Percentiles rank a stretch among this genome's conserved stretches.
Conservation (phyloP, 2,888 invertebrate species). For the Steinernema carpocapsae region DNA sequence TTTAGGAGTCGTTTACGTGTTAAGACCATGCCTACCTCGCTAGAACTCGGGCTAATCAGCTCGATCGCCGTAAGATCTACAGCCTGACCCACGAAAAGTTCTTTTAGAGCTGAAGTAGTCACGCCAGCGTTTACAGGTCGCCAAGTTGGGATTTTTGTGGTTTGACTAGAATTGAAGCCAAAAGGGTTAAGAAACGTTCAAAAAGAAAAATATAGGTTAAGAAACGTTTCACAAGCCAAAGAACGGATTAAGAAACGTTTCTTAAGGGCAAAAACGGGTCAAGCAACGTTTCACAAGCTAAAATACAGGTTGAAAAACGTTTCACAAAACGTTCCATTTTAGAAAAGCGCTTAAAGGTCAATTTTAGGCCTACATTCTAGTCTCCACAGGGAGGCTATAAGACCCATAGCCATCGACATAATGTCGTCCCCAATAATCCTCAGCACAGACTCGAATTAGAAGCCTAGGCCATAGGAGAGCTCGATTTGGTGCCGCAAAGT, state of each 20-base stretch:
- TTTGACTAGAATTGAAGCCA: not conserved
- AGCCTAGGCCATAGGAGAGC: slow-evolving; percentile 43
- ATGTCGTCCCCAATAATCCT: slow-evolving; percentile 45
- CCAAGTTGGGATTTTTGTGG: slow-evolving; percentile 36
- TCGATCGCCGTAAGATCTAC: slow-evolving; percentile 41
- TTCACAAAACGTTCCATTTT: no score
- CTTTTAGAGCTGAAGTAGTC: slow-evolving; percentile 37
- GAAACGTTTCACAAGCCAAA: no score
- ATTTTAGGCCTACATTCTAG: not conserved
- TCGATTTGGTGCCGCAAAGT: not conserved
- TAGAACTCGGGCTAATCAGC: slow-evolving; percentile 31
- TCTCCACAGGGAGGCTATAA: slow-evolving; percentile 33
- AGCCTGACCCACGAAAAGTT: slow-evolving; percentile 46
- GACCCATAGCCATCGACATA: slow-evolving; percentile 42
- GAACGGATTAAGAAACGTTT: no score
- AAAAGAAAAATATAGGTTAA: no score
- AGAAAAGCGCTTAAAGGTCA: no score
- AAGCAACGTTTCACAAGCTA: no score
- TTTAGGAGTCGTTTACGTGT: not conserved
- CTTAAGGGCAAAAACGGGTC: no score
- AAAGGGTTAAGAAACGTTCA: no score
- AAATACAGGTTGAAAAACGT: no score
- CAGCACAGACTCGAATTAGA: slow-evolving; percentile 42
- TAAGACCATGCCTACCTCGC: slow-evolving; percentile 5
- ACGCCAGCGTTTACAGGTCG: slow-evolving; percentile 38